Evolutionary conservation across 2,797 vertebrate genomes (phyloP).

Genomic region (Sebastes iracundus): DNA sequence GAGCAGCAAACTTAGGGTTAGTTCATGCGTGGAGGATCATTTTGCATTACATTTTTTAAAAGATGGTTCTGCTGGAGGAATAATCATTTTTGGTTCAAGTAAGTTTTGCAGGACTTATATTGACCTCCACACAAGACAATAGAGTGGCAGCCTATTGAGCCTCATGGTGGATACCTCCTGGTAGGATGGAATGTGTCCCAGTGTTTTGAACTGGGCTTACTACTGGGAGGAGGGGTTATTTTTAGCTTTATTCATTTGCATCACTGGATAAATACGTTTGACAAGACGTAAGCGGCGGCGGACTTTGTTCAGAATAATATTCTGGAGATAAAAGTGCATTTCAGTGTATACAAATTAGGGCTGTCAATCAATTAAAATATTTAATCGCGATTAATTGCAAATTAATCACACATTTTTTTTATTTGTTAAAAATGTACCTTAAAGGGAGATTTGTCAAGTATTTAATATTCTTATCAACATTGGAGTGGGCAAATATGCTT

Average conservation of each 20-base stretch:
- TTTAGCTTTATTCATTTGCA: background rate
- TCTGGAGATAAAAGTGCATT: background rate
- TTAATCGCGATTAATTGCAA: no score
- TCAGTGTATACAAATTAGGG: background rate
- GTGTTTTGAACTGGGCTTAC: constrained; percentile 28
- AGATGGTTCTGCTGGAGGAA: background rate
- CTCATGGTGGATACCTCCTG: constrained; percentile 38
- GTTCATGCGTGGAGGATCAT: background rate
- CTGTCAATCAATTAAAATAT: no score
- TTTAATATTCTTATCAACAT: no score
- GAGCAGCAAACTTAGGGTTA: background rate
- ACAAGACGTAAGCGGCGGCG: background rate
- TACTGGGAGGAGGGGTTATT: constrained; percentile 21
- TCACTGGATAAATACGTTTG: background rate
- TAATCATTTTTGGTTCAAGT: background rate
- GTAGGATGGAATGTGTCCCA: constrained; percentile 49
- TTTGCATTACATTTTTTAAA: background rate
- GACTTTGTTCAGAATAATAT: background rate
- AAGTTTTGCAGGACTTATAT: background rate
- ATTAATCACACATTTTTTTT: no score
- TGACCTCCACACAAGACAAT: constrained; percentile 21
- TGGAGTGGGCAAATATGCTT: no score
- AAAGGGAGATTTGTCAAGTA: no score
- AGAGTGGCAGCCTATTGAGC: background rate
- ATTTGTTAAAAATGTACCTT: no score